Conservation (phyloP, 2,113 vertebrate species). For the Saguinus imperator region DNA sequence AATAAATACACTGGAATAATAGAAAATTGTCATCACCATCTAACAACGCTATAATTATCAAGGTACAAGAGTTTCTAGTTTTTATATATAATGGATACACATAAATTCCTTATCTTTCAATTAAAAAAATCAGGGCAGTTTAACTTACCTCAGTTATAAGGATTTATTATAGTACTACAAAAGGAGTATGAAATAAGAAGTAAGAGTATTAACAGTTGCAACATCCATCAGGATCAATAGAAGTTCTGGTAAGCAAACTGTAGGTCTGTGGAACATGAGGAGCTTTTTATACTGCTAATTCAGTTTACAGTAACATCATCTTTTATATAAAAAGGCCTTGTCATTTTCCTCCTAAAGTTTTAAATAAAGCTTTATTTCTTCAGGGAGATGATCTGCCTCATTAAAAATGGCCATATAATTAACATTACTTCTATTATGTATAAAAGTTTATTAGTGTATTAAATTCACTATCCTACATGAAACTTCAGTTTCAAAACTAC, state of each 20-base stretch:
- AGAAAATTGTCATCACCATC: background rate
- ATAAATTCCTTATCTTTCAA: background rate
- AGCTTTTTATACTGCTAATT: background rate
- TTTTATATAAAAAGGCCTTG: background rate
- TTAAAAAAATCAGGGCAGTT: background rate
- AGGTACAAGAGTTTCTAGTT: background rate
- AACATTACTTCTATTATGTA: background rate
- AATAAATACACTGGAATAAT: background rate
- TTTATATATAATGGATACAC: background rate
- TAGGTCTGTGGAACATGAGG: background rate
- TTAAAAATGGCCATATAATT: background rate
- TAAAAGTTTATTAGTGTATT: conserved; percentile 1
- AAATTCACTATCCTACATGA: background rate
- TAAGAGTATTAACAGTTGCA: background rate
- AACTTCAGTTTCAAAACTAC: conserved; percentile 22
- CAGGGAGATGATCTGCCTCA: background rate
- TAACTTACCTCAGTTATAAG: background rate
- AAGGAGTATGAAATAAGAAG: background rate
- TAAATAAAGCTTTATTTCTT: conserved; percentile 24
- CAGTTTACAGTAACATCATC: background rate
- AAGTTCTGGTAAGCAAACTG: background rate
- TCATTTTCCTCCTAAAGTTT: background rate
- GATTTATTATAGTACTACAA: background rate
- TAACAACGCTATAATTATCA: background rate
- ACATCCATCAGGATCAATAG: background rate